phyloP scores from a whole-genome alignment of 2,113 vertebrate genomes.

The Ceuthmochares aereus region DNA sequence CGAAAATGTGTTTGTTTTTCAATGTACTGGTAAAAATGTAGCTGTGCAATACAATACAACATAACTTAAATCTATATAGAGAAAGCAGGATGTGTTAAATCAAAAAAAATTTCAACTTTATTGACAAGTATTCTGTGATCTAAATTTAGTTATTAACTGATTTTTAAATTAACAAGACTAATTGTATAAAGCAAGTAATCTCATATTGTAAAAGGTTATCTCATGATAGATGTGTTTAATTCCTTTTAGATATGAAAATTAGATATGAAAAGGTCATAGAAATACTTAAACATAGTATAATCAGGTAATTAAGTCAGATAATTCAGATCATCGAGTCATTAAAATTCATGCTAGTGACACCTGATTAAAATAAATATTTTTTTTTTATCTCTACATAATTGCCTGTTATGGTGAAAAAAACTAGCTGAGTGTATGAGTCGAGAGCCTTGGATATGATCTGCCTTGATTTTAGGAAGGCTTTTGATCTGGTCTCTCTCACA shows the following conservation, averaged over 20 bases:
- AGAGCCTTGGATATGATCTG: neutral
- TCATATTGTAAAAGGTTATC: conserved; percentile 22
- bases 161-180: neutral
- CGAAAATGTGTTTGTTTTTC: neutral
- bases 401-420: neutral
- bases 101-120: neutral
- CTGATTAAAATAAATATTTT: conserved; percentile 56
- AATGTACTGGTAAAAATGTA: neutral
- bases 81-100: neutral
- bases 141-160: neutral
- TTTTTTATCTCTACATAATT: conserved; percentile 28
- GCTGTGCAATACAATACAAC: neutral
- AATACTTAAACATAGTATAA: conserved; percentile 48
- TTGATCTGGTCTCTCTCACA: neutral
- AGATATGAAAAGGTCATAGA: conserved; percentile 44
- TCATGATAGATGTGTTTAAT: conserved; percentile 6
- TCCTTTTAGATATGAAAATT: conserved; percentile 39
- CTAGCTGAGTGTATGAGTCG: neutral
- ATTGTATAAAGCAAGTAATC: neutral
- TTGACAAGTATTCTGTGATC: neutral
- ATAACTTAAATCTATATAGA: neutral
- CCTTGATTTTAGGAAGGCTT: neutral
- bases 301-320: conserved; percentile 58
- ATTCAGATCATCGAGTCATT: conserved; percentile 37
- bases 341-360: conserved; percentile 45